Percentiles rank a stretch among this genome's conserved stretches.
Evolutionary conservation across 2,888 invertebrate genomes (phyloP).

Genomic region (Hemistola chrysoprasaria): DNA sequence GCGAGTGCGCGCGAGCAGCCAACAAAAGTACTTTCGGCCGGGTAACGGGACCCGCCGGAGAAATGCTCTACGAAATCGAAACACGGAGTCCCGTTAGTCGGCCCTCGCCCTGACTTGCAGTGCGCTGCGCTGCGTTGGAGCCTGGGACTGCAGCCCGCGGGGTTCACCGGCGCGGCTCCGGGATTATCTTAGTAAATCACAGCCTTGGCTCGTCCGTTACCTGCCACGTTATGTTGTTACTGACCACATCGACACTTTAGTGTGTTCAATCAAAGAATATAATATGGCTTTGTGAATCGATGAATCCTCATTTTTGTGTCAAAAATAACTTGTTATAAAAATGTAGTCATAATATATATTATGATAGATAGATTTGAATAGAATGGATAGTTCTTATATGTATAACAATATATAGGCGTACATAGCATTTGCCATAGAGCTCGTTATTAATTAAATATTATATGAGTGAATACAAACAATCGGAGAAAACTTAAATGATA

Average conservation of each 20-base stretch:
- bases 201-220: constrained; percentile 44
- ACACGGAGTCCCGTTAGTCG: constrained; percentile 77
- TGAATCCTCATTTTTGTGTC: too few species aligned
- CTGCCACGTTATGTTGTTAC: constrained; percentile 39
- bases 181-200: constrained; percentile 72
- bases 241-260: constrained; percentile 25
- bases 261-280: too few species aligned
- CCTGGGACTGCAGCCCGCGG: constrained; percentile 21
- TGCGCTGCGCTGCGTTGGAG: not conserved
- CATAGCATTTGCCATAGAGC: too few species aligned
- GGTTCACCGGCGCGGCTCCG: constrained; percentile 30
- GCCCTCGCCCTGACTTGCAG: constrained; percentile 66
- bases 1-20: constrained; percentile 53
- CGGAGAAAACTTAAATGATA: too few species aligned
- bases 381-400: too few species aligned
- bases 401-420: too few species aligned
- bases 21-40: constrained; percentile 80
- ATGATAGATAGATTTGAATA: too few species aligned
- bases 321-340: too few species aligned
- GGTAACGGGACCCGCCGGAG: constrained; percentile 78
- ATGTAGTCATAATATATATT: too few species aligned
- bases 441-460: too few species aligned
- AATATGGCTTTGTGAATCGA: too few species aligned
- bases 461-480: too few species aligned
- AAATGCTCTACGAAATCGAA: constrained; percentile 83